phyloP scores from a whole-genome alignment of 2,888 invertebrate species.

The Rhorus exstirpatorius region DNA sequence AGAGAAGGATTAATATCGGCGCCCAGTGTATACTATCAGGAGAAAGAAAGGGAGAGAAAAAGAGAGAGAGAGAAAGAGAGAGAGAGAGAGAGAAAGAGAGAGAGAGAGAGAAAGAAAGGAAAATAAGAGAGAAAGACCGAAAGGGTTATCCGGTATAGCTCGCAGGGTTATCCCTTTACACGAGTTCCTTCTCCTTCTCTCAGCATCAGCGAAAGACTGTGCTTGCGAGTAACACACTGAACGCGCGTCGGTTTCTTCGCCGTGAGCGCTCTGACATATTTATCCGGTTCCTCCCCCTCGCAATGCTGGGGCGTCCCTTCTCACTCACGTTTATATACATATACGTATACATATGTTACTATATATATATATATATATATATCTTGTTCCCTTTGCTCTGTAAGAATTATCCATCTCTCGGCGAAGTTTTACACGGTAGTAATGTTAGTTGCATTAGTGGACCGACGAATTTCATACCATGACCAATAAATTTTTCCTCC shows the following conservation, averaged over 20 bases:
- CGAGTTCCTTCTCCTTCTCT: conserved; percentile 72
- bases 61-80: conserved; percentile 8
- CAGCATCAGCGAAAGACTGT: conserved; percentile 19
- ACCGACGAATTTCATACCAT: conserved; percentile 12
- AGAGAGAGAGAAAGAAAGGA: conserved; percentile 18
- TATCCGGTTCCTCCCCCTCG: conserved; percentile 77
- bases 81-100: conserved; percentile 57
- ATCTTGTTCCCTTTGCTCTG: conserved; percentile 15
- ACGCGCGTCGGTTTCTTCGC: conserved; percentile 69
- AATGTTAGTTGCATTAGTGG: conserved; percentile 33
- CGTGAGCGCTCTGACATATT: conserved; percentile 78
- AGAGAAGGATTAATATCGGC: conserved; percentile 75
- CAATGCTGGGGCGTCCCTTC: conserved; percentile 74
- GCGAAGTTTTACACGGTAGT: conserved; percentile 29
- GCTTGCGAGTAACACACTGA: conserved; percentile 45
- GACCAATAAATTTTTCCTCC: neutral
- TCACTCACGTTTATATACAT: conserved; percentile 14
- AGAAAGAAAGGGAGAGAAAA: conserved; percentile 7
- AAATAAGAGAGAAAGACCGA: conserved; percentile 35
- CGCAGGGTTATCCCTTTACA: conserved; percentile 78
- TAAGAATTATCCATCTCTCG: conserved; percentile 31
- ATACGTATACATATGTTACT: neutral
- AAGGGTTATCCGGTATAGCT: conserved; percentile 77
- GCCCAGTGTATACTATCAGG: conserved; percentile 49
- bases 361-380: conserved; percentile 2